Base-by-base conservation (phyloP, 2,113 vertebrate species). In the Syrrhaptes paradoxus region DNA sequence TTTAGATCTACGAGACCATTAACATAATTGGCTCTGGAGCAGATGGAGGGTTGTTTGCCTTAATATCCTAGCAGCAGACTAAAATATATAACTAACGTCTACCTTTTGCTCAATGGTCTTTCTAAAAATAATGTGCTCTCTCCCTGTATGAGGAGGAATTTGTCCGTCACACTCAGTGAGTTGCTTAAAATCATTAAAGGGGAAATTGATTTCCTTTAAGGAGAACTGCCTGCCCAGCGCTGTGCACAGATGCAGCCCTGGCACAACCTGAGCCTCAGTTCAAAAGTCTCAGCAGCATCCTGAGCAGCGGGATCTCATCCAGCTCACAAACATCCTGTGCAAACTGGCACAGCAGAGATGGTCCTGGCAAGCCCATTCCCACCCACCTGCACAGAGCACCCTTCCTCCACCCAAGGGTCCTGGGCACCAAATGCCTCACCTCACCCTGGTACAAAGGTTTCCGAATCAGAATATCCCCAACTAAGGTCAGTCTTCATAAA, bases 1-100 rank as follows among this genome's bases (percentile, higher is more conserved):
- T 92, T 96, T n/a, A 97, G 76, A 89, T 96, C 96, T 95, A 77
- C 2, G 55, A 82, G 26, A 59, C 61, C 63, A 97, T 98, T 98
- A 97, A 93, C 91, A 95, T 98, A 98, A 98, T 97, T 97, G 97
- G 93, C 86, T 96, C 80, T 73, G 94, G 84, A 96, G 94, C 70
- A 92, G 86, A 96, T 77, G 81, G 88, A 95, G 96, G 81, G 89
- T 72, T 92, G 94, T 97, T 97, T 97, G 91, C 95, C 92, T 97
- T 95, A 96, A 97, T 97, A 97, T 96, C 91, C 71, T 93, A 82
- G 88, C 80, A 85, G 88, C 45, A 73, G 72, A 87, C 86, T 95
- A 84, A 96, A 96, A 93, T 88, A 87, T 43, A 92, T 95, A 88
- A 94, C 95, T 92, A 95, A 95, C 83, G 91, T 31, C 75, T 46